Evolutionary conservation across 2,113 vertebrate genomes (phyloP), one percentile per base, ranked within the genome.

Genomic region (Silurus asotus): DNA sequence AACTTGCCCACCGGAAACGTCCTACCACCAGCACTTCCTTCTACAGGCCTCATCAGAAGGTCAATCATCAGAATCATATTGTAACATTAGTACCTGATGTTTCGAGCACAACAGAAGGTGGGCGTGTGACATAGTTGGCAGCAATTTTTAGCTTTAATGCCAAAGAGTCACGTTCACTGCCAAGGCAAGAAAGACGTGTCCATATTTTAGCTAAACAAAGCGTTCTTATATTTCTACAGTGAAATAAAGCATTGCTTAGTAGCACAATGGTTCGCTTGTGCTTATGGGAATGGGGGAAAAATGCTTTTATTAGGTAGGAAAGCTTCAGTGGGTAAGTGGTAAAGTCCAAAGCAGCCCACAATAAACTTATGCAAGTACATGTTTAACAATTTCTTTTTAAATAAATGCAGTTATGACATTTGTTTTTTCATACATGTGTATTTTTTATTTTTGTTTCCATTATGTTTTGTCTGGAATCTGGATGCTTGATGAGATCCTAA

Each of bases 31-130:
- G 48, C 20, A 10, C n/a, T 67, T 25, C 37, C 37, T 37, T 37
- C 37, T 37, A 37, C 37, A 37, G 0, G 11, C n/a, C 23, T 64
- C 65, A 69, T 37, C 6, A 69, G 10, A 37, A 48, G 59, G 10
- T 79, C 76, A 45, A 58, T 59, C 55, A 37, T 58, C 55, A 37
- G 55, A 37, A 79, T 75, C 49, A 51, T 51, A 75, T 53, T 20
- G 15, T 58, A 59, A 79, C 15, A 28, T 78, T 37, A 78, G 53
- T 58, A 19, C 25, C 25, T 37, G 76, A 58, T 59, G 25, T 10
- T 37, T 53, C 25, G 53, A 58, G 55, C 20, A 75, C 15, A 19
- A 79, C 76, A 79, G 76, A 79, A 79, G 76, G 76, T 19, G 55
- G 76, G 25, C 55, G 25, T 37, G 55, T 79, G 55, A 79, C 55